Percentiles rank a stretch among this genome's conserved stretches.
These are phyloP conservation scores for Nothocercus julius DNA, from an alignment of 2,113 vertebrate genomes.

Conservation along the genomic window DNA sequence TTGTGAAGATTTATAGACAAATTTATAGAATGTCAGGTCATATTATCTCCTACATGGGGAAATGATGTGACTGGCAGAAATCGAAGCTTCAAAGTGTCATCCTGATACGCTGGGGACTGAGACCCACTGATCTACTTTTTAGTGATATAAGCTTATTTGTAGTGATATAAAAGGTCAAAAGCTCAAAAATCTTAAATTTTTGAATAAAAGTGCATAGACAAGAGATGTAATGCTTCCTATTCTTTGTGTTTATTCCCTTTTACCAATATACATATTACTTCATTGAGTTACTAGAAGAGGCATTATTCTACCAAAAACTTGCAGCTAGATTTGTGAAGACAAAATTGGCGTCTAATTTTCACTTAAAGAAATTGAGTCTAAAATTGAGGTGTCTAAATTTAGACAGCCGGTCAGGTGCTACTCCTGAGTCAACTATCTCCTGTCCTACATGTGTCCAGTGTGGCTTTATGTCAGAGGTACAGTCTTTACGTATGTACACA, in stretches of 20 bases:
- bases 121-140: slow-evolving; percentile 3
- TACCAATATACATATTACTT: background rate
- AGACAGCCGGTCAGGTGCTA: background rate
- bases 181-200: slow-evolving; percentile 8
- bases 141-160: slow-evolving; percentile 2
- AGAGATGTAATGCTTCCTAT: background rate
- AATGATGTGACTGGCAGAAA: slow-evolving; percentile 36
- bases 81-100: slow-evolving; percentile 32
- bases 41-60: slow-evolving; percentile 28
- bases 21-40: slow-evolving; percentile 51
- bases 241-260: background rate
- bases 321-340: background rate
- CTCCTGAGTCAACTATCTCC: background rate
- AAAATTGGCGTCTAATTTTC: background rate
- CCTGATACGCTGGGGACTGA: background rate
- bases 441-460: background rate
- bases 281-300: fast-evolving
- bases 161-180: slow-evolving; percentile 14
- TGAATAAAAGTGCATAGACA: background rate
- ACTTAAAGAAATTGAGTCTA: background rate
- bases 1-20: slow-evolving; percentile 12
- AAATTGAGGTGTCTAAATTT: background rate
- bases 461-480: background rate
- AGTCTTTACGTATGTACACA: background rate
- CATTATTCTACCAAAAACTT: background rate